These are phyloP conservation scores for Manacus vitellinus DNA, from an alignment of 2,113 vertebrate genomes.

Conservation along the genomic window DNA sequence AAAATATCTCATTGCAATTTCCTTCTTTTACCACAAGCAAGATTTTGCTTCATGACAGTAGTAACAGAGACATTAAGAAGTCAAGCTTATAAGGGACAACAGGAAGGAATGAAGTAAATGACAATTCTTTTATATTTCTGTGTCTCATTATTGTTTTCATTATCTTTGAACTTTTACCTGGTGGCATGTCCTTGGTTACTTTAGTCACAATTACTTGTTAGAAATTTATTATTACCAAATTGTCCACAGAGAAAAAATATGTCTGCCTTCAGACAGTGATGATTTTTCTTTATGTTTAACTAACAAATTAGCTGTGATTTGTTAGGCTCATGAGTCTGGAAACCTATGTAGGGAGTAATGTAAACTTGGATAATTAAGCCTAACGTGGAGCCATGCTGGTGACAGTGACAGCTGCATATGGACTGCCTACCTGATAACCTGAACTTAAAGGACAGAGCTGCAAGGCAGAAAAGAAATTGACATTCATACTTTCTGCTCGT, in stretches of 20 bases:
- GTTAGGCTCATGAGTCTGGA: background rate
- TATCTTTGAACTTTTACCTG: background rate
- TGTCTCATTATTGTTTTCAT: background rate
- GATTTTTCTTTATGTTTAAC: background rate
- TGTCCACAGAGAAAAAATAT: background rate
- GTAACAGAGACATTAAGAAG: background rate
- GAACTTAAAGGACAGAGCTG: background rate
- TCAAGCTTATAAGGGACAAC: background rate
- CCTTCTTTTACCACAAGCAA: background rate
- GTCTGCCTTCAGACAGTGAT: background rate
- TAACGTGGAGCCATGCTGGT: background rate
- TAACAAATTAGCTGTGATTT: background rate
- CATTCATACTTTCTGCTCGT: rapidly evolving
- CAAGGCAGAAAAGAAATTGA: background rate
- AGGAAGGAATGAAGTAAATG: background rate
- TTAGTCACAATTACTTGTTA: background rate
- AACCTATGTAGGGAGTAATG: background rate
- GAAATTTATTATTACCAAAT: background rate
- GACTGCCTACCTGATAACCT: background rate
- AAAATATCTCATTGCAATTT: background rate
- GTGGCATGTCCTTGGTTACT: background rate
- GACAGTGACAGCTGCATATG: background rate
- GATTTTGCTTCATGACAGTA: background rate
- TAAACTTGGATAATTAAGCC: background rate
- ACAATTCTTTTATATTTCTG: background rate